Evolutionary conservation across 2,113 vertebrate genomes (phyloP).

Genomic region (Mola mola): DNA sequence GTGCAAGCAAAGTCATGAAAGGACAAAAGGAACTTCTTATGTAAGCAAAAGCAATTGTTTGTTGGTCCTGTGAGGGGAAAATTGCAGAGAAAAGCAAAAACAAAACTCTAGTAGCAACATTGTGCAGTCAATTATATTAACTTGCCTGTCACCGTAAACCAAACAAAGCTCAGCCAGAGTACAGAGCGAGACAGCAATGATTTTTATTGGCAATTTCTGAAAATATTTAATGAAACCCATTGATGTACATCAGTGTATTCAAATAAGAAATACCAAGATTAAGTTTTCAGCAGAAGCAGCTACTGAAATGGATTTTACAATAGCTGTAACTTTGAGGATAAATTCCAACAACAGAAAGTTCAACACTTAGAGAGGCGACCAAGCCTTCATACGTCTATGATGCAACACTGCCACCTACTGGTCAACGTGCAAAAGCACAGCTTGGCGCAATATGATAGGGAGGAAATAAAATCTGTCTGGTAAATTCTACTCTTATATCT

Average conservation of each 20-base stretch:
- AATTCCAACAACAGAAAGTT: no score
- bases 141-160: neutral
- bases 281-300: neutral
- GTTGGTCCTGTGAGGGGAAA: neutral
- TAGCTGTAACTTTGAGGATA: no score
- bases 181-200: no score
- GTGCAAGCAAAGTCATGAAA: constrained; percentile 53
- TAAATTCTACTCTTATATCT: neutral
- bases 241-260: neutral
- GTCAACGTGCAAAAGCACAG: neutral
- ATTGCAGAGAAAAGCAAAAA: neutral
- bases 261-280: neutral
- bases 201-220: no score
- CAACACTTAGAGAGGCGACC: no score
- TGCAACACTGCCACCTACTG: constrained; percentile 66
- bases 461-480: no score
- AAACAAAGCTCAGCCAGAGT: neutral
- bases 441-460: neutral
- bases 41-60: constrained; percentile 22
- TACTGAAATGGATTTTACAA: neutral
- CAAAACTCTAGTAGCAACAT: neutral
- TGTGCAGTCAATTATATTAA: neutral
- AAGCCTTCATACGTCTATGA: no score
- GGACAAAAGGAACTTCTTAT: constrained; percentile 42
- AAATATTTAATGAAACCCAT: no score